These are phyloP conservation scores for Glaucomys volans DNA, from an alignment of 2,113 vertebrate species.

Conservation along the genomic window DNA sequence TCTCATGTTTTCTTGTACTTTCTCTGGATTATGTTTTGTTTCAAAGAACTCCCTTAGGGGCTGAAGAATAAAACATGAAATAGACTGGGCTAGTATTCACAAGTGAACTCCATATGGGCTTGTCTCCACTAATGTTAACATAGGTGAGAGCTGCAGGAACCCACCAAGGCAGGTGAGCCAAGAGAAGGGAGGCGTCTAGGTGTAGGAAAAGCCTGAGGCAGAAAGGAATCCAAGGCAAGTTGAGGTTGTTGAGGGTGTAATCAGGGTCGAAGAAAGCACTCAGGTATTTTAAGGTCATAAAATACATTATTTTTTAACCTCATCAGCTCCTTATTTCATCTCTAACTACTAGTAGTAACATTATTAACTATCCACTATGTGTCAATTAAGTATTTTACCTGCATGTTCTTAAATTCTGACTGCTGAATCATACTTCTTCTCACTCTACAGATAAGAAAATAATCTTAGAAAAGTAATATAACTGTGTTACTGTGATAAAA, in stretches of 20 bases:
- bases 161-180: background rate
- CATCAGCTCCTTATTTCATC: background rate
- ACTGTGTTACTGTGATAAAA: background rate
- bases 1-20: constrained; percentile 2
- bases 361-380: background rate
- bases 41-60: constrained; percentile 42
- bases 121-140: constrained; percentile 44
- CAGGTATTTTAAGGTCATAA: constrained; percentile 11
- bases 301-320: background rate
- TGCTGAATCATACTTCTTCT: background rate
- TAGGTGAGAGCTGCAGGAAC: background rate
- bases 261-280: background rate
- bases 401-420: background rate
- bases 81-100: background rate
- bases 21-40: constrained; percentile 49
- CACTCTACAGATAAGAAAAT: background rate
- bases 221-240: background rate
- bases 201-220: background rate
- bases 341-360: background rate
- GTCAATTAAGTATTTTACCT: background rate
- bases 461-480: background rate
- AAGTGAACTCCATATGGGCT: background rate
- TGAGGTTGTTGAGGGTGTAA: background rate
- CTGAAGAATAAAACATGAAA: constrained; percentile 36
- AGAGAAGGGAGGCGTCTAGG: background rate